phyloP scores from a whole-genome alignment of 1,140 invertebrate species.

The Pissodes strobi region DNA sequence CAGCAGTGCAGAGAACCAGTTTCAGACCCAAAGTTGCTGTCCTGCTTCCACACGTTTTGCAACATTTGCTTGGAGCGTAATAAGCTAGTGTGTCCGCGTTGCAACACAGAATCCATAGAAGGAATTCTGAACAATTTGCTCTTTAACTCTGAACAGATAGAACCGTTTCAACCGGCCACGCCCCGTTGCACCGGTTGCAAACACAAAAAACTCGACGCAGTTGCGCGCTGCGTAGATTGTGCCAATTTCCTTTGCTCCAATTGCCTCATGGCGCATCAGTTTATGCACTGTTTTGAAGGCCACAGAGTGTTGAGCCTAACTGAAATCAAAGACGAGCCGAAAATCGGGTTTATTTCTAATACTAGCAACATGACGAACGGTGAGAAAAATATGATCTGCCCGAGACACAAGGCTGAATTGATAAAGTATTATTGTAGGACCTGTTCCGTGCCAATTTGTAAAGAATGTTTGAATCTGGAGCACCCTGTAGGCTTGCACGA shows the following conservation, averaged over 20 bases:
- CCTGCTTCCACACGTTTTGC: constrained; percentile 85
- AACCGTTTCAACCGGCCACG: constrained; percentile 55
- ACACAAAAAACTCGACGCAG: constrained; percentile 81
- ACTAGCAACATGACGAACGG: constrained; percentile 40
- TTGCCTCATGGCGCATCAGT: constrained; percentile 97
- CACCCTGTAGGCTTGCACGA: constrained; percentile 86
- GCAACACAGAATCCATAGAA: constrained; percentile 71
- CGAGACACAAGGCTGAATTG: constrained; percentile 82
- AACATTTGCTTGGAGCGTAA: constrained; percentile 80
- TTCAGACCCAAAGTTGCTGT: constrained; percentile 72
- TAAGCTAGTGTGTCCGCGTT: constrained; percentile 81
- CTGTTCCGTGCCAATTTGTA: constrained; percentile 88
- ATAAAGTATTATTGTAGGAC: constrained; percentile 91
- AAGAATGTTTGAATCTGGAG: constrained; percentile 88
- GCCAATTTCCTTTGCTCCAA: constrained; percentile 93
- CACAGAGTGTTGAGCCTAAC: constrained; percentile 83
- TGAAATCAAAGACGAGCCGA: constrained; percentile 63
- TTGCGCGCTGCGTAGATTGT: constrained; percentile 92
- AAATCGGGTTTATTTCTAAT: constrained; percentile 50
- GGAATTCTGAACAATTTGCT: constrained; percentile 69
- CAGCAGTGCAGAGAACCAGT: constrained; percentile 80
- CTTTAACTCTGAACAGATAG: constrained; percentile 61
- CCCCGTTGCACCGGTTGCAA: constrained; percentile 84
- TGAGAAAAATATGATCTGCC: constrained; percentile 72
- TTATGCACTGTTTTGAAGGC: constrained; percentile 98